Evolutionary conservation across 2,888 invertebrate genomes (phyloP).

Genomic region (Drosophila paranaensis): DNA sequence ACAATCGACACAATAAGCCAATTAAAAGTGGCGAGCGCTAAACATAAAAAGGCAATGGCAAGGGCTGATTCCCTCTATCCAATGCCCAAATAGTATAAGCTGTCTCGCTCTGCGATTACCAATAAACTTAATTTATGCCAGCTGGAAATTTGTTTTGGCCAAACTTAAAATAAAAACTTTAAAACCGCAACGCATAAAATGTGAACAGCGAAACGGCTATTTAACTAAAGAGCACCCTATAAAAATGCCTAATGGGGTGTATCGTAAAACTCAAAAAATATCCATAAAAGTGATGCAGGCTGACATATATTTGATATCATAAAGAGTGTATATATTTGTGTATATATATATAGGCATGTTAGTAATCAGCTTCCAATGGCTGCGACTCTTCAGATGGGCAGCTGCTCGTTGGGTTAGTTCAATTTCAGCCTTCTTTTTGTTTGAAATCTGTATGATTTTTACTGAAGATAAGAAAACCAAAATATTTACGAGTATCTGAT

Average conservation of each 20-base stretch:
- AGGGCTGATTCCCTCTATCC: background rate
- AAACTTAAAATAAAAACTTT: slow-evolving; percentile 22
- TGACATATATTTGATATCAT: slow-evolving; percentile 4
- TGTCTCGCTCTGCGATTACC: slow-evolving; percentile 5
- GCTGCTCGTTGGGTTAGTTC: background rate
- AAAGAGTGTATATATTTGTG: background rate
- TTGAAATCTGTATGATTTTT: too few relatives aligned
- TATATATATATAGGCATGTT: background rate
- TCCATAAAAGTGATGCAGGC: background rate
- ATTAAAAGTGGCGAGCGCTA: slow-evolving; percentile 67
- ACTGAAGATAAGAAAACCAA: too few relatives aligned
- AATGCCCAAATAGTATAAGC: background rate
- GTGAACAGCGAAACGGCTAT: slow-evolving; percentile 12
- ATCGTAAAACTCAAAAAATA: background rate
- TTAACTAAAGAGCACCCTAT: background rate
- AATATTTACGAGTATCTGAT: too few relatives aligned
- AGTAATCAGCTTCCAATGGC: background rate
- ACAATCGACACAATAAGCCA: slow-evolving; percentile 62
- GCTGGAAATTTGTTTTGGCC: slow-evolving; percentile 14
- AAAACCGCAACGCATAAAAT: slow-evolving; percentile 36
- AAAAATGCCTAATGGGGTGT: slow-evolving; percentile 7
- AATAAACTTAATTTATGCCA: slow-evolving; percentile 66
- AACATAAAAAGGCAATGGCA: slow-evolving; percentile 29
- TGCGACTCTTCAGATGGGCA: background rate
- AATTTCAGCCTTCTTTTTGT: too few relatives aligned